Evolutionary conservation across 92 coral and sea anemone species (phyloP).

Genomic region (Chrysogorgia sp.): DNA sequence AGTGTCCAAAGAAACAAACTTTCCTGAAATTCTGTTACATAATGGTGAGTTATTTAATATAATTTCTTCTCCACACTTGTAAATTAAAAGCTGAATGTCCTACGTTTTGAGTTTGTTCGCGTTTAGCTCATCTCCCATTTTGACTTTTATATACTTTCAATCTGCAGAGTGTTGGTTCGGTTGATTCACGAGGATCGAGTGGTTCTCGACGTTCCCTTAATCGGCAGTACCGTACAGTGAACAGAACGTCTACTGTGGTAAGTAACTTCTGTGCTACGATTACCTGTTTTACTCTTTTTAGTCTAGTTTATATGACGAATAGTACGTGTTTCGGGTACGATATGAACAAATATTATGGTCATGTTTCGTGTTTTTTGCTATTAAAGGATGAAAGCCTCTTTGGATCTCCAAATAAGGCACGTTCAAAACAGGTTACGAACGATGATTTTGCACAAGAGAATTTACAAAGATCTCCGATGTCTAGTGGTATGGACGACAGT

Average conservation of each 20-base stretch:
- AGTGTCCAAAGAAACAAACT: no score
- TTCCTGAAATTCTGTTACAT: not conserved
- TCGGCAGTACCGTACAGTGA: conserved; percentile 90
- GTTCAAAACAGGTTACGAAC: conserved; percentile 66
- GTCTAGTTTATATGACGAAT: no score
- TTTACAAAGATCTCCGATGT: conserved; percentile 39
- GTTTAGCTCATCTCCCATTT: no score
- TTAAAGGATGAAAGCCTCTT: conserved; percentile 72
- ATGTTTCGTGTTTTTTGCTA: no score
- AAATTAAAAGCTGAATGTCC: not conserved
- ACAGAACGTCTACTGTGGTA: conserved; percentile 96
- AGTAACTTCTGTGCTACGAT: conserved; percentile 35
- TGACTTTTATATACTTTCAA: no score
- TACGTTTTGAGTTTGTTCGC: not conserved
- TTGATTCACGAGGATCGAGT: conserved; percentile 86
- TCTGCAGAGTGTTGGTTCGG: conserved; percentile 75
- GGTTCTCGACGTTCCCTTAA: conserved; percentile 91
- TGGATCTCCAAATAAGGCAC: conserved; percentile 91
- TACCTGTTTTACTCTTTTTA: no score
- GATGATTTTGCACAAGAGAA: conserved; percentile 71
- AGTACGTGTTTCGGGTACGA: no score
- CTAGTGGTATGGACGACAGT: conserved; percentile 41
- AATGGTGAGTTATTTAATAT: conserved; percentile 12
- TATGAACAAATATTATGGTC: no score
- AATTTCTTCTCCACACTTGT: not conserved